Evolutionary conservation across 1,140 invertebrate genomes (phyloP).

Genomic region (Trichonephila clavata): DNA sequence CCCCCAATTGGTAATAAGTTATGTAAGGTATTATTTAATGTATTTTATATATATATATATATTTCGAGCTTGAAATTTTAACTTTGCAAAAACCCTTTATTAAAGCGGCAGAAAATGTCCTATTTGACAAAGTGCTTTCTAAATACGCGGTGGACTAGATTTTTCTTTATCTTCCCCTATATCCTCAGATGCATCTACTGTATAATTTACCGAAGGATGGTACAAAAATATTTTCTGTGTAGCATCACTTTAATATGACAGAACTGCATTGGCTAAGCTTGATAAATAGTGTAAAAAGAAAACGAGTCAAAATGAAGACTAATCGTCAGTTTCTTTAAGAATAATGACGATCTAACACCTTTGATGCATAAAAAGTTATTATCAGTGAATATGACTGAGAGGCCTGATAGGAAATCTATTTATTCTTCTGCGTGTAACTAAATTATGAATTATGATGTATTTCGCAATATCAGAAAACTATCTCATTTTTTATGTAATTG

Average conservation of each 20-base stretch:
- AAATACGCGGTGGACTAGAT: neutral
- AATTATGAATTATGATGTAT: conserved; percentile 34
- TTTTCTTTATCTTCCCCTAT: neutral
- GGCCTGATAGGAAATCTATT: conserved; percentile 34
- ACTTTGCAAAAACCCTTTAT: neutral
- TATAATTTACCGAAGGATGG: conserved; percentile 16
- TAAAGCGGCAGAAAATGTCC: neutral
- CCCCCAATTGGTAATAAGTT: neutral
- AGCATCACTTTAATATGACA: conserved; percentile 57
- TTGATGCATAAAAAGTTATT: neutral
- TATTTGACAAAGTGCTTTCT: conserved; percentile 33
- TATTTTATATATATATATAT: too few species aligned
- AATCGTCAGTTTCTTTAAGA: conserved; percentile 25
- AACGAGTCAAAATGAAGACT: conserved; percentile 47
- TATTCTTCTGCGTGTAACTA: neutral
- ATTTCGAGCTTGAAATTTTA: neutral
- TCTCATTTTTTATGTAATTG: neutral
- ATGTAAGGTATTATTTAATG: neutral
- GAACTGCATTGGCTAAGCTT: neutral
- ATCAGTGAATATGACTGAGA: neutral
- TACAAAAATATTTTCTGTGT: conserved; percentile 46
- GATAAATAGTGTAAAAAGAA: conserved; percentile 22
- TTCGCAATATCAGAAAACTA: neutral
- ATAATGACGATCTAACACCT: neutral
- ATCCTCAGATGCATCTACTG: neutral